Conservation (phyloP, 2,113 vertebrate species). For the Martes martes region DNA sequence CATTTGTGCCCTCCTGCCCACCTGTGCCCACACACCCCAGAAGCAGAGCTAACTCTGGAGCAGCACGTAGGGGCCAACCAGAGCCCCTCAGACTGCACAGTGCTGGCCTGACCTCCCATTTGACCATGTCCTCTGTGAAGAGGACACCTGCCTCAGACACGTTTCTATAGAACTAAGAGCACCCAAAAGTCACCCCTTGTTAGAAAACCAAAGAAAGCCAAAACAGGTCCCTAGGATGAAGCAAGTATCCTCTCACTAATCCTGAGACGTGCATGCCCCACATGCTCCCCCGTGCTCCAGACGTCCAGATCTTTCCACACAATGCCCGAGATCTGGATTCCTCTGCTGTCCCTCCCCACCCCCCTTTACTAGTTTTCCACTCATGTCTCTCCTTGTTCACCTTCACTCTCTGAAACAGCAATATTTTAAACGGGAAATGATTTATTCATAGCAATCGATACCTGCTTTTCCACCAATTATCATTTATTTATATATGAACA, state of each 20-base stretch:
- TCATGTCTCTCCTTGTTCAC: neutral
- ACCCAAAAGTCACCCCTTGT: conserved; percentile 59
- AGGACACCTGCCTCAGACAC: neutral
- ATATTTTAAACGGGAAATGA: neutral
- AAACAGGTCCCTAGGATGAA: conserved; percentile 3
- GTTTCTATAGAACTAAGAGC: conserved; percentile 54
- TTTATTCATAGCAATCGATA: neutral
- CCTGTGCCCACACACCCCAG: fast-evolving
- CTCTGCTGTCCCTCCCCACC: neutral
- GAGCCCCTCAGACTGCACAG: neutral
- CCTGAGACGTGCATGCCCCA: conserved; percentile 49
- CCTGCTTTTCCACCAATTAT: conserved; percentile 37
- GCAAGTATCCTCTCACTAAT: conserved; percentile 52
- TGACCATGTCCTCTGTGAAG: neutral
- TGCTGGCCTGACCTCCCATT: neutral
- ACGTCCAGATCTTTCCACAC: neutral
- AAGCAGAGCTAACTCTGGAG: neutral
- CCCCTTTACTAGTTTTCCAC: conserved; percentile 48
- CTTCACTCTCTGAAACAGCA: conserved; percentile 43
- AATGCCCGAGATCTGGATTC: neutral
- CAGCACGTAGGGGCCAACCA: neutral
- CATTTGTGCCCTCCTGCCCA: neutral
- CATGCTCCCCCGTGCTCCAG: neutral
- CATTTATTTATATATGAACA: neutral
- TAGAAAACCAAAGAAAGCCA: neutral